phyloP scores from a whole-genome alignment of 1,140 invertebrate species.

The Drosophila santomea region DNA sequence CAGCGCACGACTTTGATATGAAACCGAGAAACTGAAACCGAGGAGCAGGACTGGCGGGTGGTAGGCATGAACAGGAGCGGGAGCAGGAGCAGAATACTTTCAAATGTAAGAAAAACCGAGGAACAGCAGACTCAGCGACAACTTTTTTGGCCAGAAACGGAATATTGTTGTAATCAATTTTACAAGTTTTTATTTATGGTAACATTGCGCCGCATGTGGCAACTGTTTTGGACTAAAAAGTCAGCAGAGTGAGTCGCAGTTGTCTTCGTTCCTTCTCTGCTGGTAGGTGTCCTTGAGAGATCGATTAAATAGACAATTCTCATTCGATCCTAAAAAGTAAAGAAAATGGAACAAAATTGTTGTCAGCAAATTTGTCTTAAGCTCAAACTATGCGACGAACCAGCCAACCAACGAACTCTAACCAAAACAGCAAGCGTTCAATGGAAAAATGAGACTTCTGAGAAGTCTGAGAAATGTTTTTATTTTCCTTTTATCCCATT shows the following conservation, averaged over 20 bases:
- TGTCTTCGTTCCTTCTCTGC: conserved; percentile 5
- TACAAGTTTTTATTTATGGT: conserved; percentile 75
- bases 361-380: not conserved
- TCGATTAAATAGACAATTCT: not conserved
- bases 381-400: not conserved
- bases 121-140: conserved; percentile 35
- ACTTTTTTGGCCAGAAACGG: conserved; percentile 36
- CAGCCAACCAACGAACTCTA: not conserved
- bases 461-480: too few species aligned
- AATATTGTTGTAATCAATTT: conserved; percentile 77
- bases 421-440: not conserved
- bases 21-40: conserved; percentile 26
- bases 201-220: conserved; percentile 62
- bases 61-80: not conserved
- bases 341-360: too few species aligned
- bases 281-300: conserved; percentile 54
- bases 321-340: not conserved
- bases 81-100: conserved; percentile 41
- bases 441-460: too few species aligned
- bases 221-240: conserved; percentile 44
- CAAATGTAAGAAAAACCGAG: conserved; percentile 36
- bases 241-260: conserved; percentile 7
- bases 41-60: conserved; percentile 1
- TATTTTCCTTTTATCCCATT: too few species aligned
- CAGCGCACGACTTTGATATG: conserved; percentile 80